Base-by-base conservation (phyloP, 64 coral and sea anemone genomes). In the Actinia tenebrosa region DNA sequence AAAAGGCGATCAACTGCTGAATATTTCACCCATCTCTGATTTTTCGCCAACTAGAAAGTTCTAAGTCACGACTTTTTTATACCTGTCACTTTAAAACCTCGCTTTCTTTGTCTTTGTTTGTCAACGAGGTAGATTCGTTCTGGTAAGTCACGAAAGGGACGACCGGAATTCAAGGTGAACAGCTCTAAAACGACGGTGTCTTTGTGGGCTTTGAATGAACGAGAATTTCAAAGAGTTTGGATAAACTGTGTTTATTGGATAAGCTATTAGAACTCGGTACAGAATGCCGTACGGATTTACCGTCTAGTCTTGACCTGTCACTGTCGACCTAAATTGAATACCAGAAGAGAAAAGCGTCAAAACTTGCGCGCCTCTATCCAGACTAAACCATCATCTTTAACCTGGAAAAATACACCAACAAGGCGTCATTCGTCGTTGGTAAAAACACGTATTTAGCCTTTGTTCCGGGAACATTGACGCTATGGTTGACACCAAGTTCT, bases 401-500 rank as follows among this genome's bases (percentile, higher is more conserved):
- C 79, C 79, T 81, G 27, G 26, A 81, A 81, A 46, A 79, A 20
- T 50, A 53, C 43, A 8, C 16, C 44, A 81, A 3, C 45, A 16
- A 81, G 27, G 69, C n/a, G 69, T 75, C 69, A 30, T 75, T 75
- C 42, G 26, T 26, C 69, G 63, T 37, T 79, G 27, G 17, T 50
- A 81, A 61, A 85, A 85, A 20, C 63, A 66, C 63, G 20, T 23
- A 20, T 66, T 66, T 66, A 66, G 19, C 63, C 63, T 85, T 85
- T 54, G 83, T 60, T 60, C 9, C 54, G 62, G 83, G 53, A 68
- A 87, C 13, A 61, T 37, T n/a, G 62, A 27, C 45, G 83, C 45
- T 60, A 97, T 93, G 94, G 85, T 89, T 17, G 88, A 91, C 71
- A 88, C 94, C 2, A 93, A 92, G 52, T 97, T 97, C 63, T 84